Base-by-base conservation (phyloP, 2,113 vertebrate species). In the Pseudorectes ferrugineus region DNA sequence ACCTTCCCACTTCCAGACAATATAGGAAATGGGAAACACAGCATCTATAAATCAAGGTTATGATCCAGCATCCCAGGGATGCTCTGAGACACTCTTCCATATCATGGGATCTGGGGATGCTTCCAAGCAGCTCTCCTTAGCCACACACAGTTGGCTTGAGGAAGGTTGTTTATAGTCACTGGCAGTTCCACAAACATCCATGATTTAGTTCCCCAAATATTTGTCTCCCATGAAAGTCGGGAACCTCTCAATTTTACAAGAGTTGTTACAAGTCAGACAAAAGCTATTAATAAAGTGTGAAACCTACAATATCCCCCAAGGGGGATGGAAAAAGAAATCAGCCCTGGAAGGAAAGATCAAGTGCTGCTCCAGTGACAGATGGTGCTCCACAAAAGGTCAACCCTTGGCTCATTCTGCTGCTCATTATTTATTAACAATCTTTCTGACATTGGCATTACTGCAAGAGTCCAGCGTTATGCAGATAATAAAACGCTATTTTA, bases 361-460 rank as follows among this genome's bases (percentile, higher is more conserved):
- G 95, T 29, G 86, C 87, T 74, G 95, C 89, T 93, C 15, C 13
- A 36, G 91, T 97, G 97, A 97, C 95, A 70, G 97, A 97, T 95
- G 96, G 94, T 95, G 95, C 71, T 96, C 94, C 85, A 85, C 96
- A 51, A 97, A 98, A 97, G 98, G 98, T 97, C 98, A 97, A 71
- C 93, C 92, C 85, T 94, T 89, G 88, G 96, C 97, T 96, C 96
- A 38, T 88, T 85, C 89, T 95, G 95, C 92, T 96, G 75, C 92
- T 97, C 95, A 96, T 97, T 97, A 97, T 97, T 98, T 98, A 98
- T 97, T 96, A 98, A 98, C 97, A 89, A 88, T 94, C 96, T 95
- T 84, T 12, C 33, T 96, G 94, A 96, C 92, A 75, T 9, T 90
- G 83, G 91, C 89, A 59, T 89, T 92, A 71, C 91, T 91, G 96